Conservation (phyloP, 2,888 invertebrate genomes). For the Creontiades dilutus region DNA sequence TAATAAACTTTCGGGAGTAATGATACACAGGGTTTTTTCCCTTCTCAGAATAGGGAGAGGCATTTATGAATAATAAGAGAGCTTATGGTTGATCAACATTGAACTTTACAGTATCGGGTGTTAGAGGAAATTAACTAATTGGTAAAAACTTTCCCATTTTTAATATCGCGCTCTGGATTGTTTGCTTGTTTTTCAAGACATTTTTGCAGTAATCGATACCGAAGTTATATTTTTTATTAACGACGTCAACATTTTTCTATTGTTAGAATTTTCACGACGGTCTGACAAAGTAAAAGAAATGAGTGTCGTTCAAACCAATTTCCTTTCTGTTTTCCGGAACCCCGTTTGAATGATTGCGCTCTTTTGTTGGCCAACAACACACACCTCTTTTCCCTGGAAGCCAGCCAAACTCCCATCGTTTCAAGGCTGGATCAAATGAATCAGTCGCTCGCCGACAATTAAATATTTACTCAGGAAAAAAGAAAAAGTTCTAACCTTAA, state of each 20-base stretch:
- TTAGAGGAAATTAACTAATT: too few relatives aligned
- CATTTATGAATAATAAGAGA: too few relatives aligned
- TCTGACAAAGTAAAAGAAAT: background rate
- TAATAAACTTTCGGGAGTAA: too few relatives aligned
- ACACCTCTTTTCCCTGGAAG: background rate
- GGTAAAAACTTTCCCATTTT: too few relatives aligned
- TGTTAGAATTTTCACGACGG: background rate
- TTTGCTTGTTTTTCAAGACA: too few relatives aligned
- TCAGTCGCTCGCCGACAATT: background rate
- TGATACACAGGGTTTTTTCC: too few relatives aligned
- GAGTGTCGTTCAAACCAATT: conserved; percentile 2
- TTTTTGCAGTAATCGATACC: too few relatives aligned
- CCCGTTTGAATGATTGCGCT: conserved; percentile 8
- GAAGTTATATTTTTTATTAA: too few relatives aligned
- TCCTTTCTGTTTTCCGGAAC: background rate
- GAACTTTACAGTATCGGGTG: too few relatives aligned
- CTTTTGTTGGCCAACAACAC: conserved; percentile 19
- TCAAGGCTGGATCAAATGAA: background rate
- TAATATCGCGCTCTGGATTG: too few relatives aligned
- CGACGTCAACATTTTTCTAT: background rate
- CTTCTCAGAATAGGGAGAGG: too few relatives aligned
- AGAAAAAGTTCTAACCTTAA: background rate
- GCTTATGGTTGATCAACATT: too few relatives aligned
- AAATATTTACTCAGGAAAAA: background rate
- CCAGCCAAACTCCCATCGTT: conserved; percentile 7